Conservation (phyloP, 2,797 vertebrate species). For the Falco peregrinus region DNA sequence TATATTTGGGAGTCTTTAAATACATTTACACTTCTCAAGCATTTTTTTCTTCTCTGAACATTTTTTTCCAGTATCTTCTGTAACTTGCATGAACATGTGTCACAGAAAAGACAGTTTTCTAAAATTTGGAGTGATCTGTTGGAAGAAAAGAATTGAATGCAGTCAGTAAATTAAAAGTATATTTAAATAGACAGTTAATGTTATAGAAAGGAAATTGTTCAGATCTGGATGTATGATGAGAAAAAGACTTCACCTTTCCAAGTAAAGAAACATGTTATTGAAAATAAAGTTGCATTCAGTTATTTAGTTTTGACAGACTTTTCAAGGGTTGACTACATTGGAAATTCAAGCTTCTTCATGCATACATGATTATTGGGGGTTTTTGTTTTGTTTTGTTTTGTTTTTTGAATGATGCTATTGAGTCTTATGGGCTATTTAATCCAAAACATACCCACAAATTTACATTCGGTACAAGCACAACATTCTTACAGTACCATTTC, state of each 20-base stretch:
- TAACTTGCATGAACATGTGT: neutral
- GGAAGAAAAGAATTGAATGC: neutral
- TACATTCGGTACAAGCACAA: neutral
- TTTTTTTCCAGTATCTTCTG: neutral
- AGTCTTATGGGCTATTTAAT: conserved; percentile 7
- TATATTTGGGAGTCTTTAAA: neutral
- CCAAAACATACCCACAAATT: neutral
- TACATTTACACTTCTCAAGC: neutral
- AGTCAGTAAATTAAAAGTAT: neutral
- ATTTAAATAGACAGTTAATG: neutral
- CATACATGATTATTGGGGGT: neutral
- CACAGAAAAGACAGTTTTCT: neutral
- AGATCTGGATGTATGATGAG: neutral
- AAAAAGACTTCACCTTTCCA: neutral
- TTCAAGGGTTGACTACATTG: neutral
- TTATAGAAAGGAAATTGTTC: neutral
- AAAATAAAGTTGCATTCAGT: neutral
- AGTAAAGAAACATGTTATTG: neutral
- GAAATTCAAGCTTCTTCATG: neutral
- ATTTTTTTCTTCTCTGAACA: neutral
- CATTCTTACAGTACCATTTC: conserved; percentile 6
- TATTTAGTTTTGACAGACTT: neutral
- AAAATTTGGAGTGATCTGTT: neutral
- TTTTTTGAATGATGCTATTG: neutral
- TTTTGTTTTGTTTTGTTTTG: neutral